Evolutionary conservation across 2,113 vertebrate genomes (phyloP).

Genomic region (Mixornis gularis): DNA sequence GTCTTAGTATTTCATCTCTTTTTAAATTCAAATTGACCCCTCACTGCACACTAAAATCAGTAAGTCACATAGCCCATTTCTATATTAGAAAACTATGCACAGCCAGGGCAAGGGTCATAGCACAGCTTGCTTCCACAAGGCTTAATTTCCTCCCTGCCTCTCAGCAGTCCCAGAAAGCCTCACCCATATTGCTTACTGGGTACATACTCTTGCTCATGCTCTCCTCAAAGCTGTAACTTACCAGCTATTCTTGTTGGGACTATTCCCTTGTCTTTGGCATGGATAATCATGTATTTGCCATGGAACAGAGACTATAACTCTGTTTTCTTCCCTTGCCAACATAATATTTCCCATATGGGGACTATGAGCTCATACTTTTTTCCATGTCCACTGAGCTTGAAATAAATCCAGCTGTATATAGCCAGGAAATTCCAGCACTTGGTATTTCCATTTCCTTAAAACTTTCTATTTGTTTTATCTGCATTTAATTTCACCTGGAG

Average conservation of each 20-base stretch:
- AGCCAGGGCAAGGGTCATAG: background rate
- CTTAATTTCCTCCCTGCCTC: background rate
- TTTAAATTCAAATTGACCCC: background rate
- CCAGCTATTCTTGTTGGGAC: background rate
- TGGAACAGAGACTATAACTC: background rate
- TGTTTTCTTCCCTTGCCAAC: conserved; percentile 1
- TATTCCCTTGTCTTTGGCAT: background rate
- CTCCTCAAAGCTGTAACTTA: background rate
- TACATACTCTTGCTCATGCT: background rate
- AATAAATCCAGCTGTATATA: conserved; percentile 34
- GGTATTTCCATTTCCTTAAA: conserved; percentile 60
- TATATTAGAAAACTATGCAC: background rate
- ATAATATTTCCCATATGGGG: conserved; percentile 33
- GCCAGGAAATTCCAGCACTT: conserved; percentile 38
- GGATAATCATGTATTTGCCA: background rate
- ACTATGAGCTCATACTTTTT: conserved; percentile 41
- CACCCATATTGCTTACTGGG: background rate
- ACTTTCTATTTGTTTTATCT: conserved; percentile 52
- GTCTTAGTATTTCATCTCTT: background rate
- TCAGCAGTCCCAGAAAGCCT: background rate
- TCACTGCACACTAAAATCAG: background rate
- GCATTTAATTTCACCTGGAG: conserved; percentile 33
- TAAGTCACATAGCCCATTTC: background rate
- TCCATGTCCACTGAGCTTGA: conserved; percentile 40
- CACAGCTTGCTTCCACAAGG: background rate